phyloP scores from a whole-genome alignment of 2,888 invertebrate species.

The Dicyrtomina minuta region DNA sequence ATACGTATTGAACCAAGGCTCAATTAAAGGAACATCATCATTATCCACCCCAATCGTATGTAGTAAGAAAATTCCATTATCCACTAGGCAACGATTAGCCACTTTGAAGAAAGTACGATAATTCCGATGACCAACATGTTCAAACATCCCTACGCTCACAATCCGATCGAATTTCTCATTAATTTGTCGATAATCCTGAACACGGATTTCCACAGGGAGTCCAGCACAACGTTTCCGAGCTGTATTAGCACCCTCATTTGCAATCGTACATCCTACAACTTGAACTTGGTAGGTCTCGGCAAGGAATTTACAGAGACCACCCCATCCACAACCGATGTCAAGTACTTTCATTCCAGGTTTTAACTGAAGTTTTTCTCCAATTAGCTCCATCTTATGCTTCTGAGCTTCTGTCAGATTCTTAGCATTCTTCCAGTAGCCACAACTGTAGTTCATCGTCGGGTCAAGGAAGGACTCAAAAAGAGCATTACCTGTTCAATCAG shows the following conservation, averaged over 20 bases:
- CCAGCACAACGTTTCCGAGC: background rate
- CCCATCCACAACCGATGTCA: no score
- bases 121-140: conserved; percentile 41
- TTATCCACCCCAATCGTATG: conserved; percentile 50
- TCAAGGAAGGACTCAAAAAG: conserved; percentile 45
- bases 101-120: no score
- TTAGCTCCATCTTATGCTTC: conserved; percentile 45
- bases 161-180: no score
- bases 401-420: conserved; percentile 46
- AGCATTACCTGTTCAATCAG: conserved; percentile 47
- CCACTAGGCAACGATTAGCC: no score
- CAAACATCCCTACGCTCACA: no score
- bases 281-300: no score
- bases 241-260: no score
- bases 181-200: conserved; percentile 2
- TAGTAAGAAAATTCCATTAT: no score
- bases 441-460: conserved; percentile 46
- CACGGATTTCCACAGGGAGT: conserved; percentile 5
- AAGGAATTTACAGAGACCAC: no score
- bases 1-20: conserved; percentile 49
- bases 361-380: conserved; percentile 43
- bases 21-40: conserved; percentile 40
- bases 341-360: conserved; percentile 51
- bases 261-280: no score
- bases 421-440: no score